phyloP scores from a whole-genome alignment of 1,140 invertebrate genomes.

The Tetramorium parvispinum region DNA sequence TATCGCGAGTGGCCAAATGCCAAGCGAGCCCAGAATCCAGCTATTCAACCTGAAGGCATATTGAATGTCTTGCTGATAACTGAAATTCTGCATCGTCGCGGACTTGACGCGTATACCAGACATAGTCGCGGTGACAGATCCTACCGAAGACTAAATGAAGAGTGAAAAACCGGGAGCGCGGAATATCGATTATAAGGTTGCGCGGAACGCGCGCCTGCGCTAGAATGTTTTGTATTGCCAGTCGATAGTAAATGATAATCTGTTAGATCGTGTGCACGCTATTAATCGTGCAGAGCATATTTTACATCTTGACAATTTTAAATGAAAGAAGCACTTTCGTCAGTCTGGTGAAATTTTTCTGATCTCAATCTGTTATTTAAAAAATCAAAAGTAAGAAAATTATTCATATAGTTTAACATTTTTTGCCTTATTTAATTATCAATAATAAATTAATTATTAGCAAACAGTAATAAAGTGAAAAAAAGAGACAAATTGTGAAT shows the following conservation, averaged over 20 bases:
- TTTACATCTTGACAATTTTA: not conserved
- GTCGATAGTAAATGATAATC: not conserved
- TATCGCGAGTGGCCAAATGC: slow-evolving; percentile 65
- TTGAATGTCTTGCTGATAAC: slow-evolving; percentile 48
- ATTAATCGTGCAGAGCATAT: not conserved
- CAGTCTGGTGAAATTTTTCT: not conserved
- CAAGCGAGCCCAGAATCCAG: slow-evolving; percentile 56
- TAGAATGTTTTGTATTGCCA: not conserved
- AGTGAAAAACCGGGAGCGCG: not conserved
- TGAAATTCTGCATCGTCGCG: not conserved
- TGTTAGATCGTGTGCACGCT: not conserved
- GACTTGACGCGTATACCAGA: not conserved
- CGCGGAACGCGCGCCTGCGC: not conserved
- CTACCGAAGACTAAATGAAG: slow-evolving; percentile 32
- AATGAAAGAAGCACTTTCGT: not conserved
- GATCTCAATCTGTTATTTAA: not conserved
- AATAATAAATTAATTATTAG: not conserved
- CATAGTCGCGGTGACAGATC: not conserved
- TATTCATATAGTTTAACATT: not conserved
- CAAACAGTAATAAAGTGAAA: not conserved
- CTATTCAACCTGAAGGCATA: slow-evolving; percentile 30
- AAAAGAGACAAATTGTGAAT: not conserved
- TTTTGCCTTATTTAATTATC: not conserved
- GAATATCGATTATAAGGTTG: slow-evolving; percentile 46
- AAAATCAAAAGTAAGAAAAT: not conserved